Conservation (phyloP, 1,140 invertebrate genomes). For the Brachionus koreanus region DNA sequence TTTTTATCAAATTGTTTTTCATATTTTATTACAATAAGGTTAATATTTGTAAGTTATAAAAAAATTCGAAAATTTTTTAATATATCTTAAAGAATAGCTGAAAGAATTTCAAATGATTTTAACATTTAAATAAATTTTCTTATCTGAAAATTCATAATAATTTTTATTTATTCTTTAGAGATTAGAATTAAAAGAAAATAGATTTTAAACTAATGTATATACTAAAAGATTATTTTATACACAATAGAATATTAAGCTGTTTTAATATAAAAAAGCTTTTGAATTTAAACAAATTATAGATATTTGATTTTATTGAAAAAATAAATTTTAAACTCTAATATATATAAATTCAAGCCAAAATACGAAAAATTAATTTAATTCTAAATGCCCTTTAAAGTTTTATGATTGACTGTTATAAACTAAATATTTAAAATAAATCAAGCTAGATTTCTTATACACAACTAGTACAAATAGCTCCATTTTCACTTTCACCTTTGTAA, state of each 20-base stretch:
- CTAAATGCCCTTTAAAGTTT: background rate
- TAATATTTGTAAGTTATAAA: too few relatives aligned
- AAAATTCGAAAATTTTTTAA: too few relatives aligned
- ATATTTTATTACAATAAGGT: too few relatives aligned
- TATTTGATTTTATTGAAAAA: slow-evolving; percentile 10
- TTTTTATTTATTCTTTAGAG: too few relatives aligned
- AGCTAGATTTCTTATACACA: background rate
- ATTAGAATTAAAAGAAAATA: too few relatives aligned
- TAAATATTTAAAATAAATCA: background rate
- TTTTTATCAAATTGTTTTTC: too few relatives aligned
- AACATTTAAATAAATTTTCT: too few relatives aligned
- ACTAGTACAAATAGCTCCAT: background rate
- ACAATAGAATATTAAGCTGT: background rate
- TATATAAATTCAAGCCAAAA: background rate
- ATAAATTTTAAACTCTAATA: slow-evolving; percentile 1
- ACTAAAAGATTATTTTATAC: too few relatives aligned
- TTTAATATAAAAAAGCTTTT: background rate
- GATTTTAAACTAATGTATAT: too few relatives aligned
- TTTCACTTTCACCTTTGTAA: slow-evolving; percentile 2
- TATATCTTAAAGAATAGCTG: too few relatives aligned
- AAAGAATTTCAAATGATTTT: too few relatives aligned
- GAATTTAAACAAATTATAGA: background rate
- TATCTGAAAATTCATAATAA: too few relatives aligned
- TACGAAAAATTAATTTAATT: background rate
- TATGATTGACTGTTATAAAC: background rate